phyloP scores from a whole-genome alignment of 30 jellyfish, hydroid and myxozoan species.

The Aurelia sp. region DNA sequence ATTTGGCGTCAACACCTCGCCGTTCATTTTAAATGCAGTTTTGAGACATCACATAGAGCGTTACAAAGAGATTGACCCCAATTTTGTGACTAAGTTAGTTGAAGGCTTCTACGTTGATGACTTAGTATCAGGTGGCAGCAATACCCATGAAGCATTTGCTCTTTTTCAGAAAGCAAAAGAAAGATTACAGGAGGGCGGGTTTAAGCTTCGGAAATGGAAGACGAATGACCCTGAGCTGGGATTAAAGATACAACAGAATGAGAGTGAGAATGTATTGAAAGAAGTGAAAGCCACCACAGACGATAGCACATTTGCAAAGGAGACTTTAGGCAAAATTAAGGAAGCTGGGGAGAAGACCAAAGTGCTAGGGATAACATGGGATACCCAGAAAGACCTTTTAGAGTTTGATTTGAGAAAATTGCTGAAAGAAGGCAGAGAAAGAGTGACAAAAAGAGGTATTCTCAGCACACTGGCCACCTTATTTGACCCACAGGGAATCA shows the following conservation, averaged over 20 bases:
- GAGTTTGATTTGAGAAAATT: not conserved
- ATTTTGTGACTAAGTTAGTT: too few species aligned
- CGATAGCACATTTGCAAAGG: not conserved
- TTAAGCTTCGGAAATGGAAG: slow-evolving; percentile 37
- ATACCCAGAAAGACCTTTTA: slow-evolving; percentile 13
- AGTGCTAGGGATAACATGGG: slow-evolving; percentile 46
- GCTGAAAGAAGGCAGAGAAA: not conserved
- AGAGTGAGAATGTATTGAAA: not conserved
- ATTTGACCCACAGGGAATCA: slow-evolving; percentile 40
- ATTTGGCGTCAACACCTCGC: too few species aligned
- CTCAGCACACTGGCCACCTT: slow-evolving; percentile 24
- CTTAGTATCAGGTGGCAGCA: slow-evolving; percentile 17
- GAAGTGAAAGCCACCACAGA: not conserved
- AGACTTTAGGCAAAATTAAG: slow-evolving; percentile 3
- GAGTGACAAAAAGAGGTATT: slow-evolving; percentile 5
- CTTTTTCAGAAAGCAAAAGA: slow-evolving; percentile 36
- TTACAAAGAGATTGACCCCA: too few species aligned
- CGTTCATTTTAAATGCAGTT: too few species aligned
- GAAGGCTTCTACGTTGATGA: slow-evolving; percentile 16
- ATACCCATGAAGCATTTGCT: slow-evolving; percentile 24
- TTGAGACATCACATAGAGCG: too few species aligned
- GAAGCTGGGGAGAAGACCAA: not conserved
- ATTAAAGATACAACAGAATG: not conserved
- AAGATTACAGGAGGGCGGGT: slow-evolving; percentile 20
- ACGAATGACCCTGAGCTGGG: slow-evolving; percentile 2